phyloP scores from a whole-genome alignment of 2,113 vertebrate genomes.

The Sminthopsis crassicaudata region DNA sequence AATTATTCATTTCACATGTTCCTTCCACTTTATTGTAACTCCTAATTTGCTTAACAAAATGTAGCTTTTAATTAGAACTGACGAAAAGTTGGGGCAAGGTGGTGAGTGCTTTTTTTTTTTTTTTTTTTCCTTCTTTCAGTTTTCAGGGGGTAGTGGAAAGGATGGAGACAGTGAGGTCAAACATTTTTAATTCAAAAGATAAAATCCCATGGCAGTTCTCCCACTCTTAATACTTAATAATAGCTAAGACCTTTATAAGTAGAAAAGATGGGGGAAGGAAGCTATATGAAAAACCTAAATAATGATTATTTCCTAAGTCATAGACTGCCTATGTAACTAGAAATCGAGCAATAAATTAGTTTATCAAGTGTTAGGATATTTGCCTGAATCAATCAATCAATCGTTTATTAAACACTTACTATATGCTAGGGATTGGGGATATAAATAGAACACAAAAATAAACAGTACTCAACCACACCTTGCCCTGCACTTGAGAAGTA shows the following conservation, averaged over 20 bases:
- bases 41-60: constrained; percentile 88
- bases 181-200: not conserved
- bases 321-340: not conserved
- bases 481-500: not conserved
- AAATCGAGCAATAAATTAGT: not conserved
- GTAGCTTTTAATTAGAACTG: constrained; percentile 86
- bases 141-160: not conserved
- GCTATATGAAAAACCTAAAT: not conserved
- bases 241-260: not conserved
- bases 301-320: not conserved
- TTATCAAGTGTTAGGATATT: not conserved
- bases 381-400: not conserved
- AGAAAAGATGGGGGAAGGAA: not conserved
- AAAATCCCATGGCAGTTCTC: not conserved
- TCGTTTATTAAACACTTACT: not conserved
- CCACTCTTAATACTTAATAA: not conserved
- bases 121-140: not conserved
- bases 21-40: constrained; percentile 85
- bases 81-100: constrained; percentile 76
- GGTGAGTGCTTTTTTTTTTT: not conserved
- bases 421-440: not conserved
- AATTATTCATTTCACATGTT: constrained; percentile 89
- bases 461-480: not conserved
- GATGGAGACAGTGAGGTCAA: not conserved
- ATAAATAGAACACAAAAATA: not conserved